Conservation (phyloP, 1,140 invertebrate species). For the Diabrotica undecimpunctata region DNA sequence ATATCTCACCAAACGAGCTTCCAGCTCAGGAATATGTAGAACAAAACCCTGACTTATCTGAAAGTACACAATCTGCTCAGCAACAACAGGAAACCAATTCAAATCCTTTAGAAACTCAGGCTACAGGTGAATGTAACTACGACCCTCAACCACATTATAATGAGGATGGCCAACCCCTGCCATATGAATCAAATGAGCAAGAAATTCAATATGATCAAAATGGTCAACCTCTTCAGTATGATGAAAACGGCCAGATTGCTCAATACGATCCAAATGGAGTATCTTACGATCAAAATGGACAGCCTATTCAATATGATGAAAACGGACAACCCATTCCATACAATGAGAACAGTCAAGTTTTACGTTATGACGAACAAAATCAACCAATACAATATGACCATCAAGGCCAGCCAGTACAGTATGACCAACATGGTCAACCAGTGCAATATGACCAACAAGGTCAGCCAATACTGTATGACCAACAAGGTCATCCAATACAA, state of each 20-base stretch:
- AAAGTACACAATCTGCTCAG: slow-evolving; percentile 4
- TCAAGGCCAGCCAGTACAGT: background rate
- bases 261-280: slow-evolving; percentile 4
- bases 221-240: slow-evolving; percentile 31
- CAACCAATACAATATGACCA: slow-evolving; percentile 16
- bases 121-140: no score
- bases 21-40: no score
- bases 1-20: no score
- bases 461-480: slow-evolving; percentile 13
- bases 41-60: no score
- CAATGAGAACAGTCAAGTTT: background rate
- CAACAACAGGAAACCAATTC: slow-evolving; percentile 21
- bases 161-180: slow-evolving; percentile 17
- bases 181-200: background rate
- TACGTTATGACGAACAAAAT: slow-evolving; percentile 18
- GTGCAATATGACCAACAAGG: slow-evolving; percentile 20
- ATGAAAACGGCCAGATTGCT: slow-evolving; percentile 31
- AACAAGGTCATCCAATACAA: slow-evolving; percentile 10
- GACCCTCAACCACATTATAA: slow-evolving; percentile 9
- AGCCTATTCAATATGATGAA: slow-evolving; percentile 26
- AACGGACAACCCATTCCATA: slow-evolving; percentile 18
- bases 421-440: slow-evolving; percentile 19
- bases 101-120: background rate
- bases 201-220: slow-evolving; percentile 11
- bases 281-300: slow-evolving; percentile 34